These are phyloP conservation scores for Sinosuthora webbiana DNA, from an alignment of 2,113 vertebrate genomes.

Conservation along the genomic window DNA sequence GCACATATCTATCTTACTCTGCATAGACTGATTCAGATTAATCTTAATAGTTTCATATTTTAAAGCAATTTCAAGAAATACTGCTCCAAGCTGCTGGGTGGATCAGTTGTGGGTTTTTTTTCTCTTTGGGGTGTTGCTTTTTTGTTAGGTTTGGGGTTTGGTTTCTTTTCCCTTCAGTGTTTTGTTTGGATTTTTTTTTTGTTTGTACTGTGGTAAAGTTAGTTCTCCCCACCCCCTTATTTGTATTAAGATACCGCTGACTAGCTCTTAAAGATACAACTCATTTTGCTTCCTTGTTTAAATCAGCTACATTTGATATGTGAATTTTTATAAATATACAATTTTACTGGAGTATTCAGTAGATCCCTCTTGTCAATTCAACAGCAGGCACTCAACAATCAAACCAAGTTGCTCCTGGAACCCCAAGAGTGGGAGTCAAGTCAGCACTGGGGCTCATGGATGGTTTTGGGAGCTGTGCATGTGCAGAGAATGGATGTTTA, in stretches of 20 bases:
- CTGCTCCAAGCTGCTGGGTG: background rate
- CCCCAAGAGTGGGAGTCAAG: background rate
- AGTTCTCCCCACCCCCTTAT: background rate
- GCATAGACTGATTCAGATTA: background rate
- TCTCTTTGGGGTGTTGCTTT: background rate
- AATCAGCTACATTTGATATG: background rate
- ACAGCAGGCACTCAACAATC: background rate
- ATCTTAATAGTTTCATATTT: background rate
- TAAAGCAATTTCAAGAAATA: background rate
- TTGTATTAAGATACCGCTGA: background rate
- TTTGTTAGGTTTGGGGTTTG: background rate
- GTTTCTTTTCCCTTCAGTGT: too few species aligned
- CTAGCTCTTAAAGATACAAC: background rate
- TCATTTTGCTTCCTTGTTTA: background rate
- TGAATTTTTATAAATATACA: background rate
- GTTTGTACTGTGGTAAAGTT: background rate
- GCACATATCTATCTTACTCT: constrained; percentile 17
- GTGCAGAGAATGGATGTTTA: background rate
- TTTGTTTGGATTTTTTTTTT: background rate
- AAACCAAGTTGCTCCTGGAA: background rate
- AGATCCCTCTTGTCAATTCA: background rate
- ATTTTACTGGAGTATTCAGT: background rate
- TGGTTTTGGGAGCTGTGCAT: background rate
- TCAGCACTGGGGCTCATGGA: accelerated
- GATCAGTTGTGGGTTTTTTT: background rate